phyloP scores from a whole-genome alignment of 2,113 vertebrate genomes.

The Synodontis membranacea region DNA sequence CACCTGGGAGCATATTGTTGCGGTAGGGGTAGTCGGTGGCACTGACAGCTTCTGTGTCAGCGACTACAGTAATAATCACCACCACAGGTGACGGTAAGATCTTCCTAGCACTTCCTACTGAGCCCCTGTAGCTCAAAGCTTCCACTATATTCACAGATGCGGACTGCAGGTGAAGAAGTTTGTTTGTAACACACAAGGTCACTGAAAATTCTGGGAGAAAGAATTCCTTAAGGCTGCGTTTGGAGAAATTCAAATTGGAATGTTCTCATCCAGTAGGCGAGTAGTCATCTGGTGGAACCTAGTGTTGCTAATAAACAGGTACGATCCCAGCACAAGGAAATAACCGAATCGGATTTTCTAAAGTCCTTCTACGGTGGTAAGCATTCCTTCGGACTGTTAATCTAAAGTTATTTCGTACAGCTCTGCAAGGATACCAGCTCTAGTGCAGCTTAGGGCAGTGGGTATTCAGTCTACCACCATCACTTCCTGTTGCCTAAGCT shows the following conservation, averaged over 20 bases:
- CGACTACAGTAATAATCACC: conserved; percentile 32
- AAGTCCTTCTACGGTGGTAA: background rate
- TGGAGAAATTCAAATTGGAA: too few species aligned
- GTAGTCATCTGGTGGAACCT: background rate
- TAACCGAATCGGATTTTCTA: background rate
- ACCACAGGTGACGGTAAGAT: conserved; percentile 23
- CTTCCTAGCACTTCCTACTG: conserved; percentile 1
- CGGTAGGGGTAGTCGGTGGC: background rate
- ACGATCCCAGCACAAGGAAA: background rate
- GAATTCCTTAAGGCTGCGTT: background rate
- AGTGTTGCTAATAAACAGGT: background rate
- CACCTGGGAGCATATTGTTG: conserved; percentile 31
- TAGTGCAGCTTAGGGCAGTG: background rate
- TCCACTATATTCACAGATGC: background rate
- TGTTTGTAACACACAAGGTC: background rate
- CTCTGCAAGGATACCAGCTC: background rate
- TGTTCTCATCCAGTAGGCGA: background rate
- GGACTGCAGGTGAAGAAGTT: background rate
- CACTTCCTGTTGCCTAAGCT: conserved; percentile 29
- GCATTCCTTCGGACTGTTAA: background rate
- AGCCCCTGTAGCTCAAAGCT: background rate
- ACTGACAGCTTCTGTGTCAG: conserved; percentile 12
- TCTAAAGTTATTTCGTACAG: background rate
- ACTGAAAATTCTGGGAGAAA: background rate
- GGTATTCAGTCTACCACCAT: conserved; percentile 24